A percentile compares a stretch with the other conserved stretches of the same genome.
These are phyloP conservation scores for Paguma larvata DNA, from an alignment of 2,797 vertebrate genomes.

Conservation along the genomic window DNA sequence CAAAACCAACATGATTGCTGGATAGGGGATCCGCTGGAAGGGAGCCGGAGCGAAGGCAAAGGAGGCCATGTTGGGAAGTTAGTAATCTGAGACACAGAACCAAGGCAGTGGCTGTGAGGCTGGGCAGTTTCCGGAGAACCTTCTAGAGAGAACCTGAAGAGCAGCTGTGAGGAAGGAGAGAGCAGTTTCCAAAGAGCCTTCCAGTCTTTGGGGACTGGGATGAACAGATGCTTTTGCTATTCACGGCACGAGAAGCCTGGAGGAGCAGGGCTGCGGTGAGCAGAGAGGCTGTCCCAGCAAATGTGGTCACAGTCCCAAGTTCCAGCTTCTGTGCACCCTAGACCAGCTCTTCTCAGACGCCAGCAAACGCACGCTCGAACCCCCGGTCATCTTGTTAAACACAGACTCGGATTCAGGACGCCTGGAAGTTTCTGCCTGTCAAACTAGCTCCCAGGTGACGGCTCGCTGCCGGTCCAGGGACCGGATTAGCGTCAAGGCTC, in stretches of 20 bases:
- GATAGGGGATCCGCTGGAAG: not conserved
- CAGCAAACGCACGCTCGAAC: not conserved
- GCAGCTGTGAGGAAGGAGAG: not conserved
- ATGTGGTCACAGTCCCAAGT: no score
- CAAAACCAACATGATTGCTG: not conserved
- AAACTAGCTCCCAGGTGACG: not conserved
- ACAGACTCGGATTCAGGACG: not conserved
- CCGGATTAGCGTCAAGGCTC: not conserved
- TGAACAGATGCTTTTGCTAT: not conserved
- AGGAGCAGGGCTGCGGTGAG: not conserved
- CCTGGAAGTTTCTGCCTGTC: not conserved
- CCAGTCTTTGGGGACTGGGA: no score
- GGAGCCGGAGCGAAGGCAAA: not conserved
- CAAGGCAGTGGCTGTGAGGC: not conserved
- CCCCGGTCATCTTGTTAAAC: not conserved
- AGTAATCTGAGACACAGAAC: not conserved
- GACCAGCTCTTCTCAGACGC: not conserved
- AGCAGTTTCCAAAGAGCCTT: not conserved
- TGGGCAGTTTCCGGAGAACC: not conserved
- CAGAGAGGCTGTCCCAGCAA: not conserved
- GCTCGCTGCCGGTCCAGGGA: not conserved
- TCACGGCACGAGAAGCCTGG: not conserved
- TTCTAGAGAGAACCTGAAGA: not conserved
- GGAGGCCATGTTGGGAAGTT: accelerated
- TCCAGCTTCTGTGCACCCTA: accelerated